These are phyloP conservation scores for Phortica okadai DNA, from an alignment of 2,888 invertebrate species.

Conservation along the genomic window DNA sequence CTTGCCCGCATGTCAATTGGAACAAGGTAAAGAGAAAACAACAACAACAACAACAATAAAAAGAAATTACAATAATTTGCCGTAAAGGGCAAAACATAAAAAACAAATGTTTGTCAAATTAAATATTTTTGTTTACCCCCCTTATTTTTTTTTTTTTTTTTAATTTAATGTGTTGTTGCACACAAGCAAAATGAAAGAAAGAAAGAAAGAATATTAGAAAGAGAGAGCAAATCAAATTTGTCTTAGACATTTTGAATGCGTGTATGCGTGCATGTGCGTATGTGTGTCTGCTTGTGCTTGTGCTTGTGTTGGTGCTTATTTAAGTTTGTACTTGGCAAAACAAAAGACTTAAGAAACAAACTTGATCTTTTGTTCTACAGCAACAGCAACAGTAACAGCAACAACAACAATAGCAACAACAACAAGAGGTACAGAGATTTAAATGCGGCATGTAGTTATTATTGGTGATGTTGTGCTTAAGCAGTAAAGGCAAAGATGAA, in stretches of 20 bases:
- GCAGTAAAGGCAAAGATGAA: conserved; percentile 1
- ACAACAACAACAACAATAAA: conserved; percentile 16
- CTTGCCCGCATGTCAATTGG: background rate
- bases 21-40: conserved; percentile 6
- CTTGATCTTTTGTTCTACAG: conserved; percentile 46
- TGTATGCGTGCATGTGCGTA: conserved; percentile 37
- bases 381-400: background rate
- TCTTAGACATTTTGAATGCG: background rate
- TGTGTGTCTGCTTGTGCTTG: background rate
- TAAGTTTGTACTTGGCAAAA: conserved; percentile 28
- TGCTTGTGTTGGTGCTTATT: background rate
- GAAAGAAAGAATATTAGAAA: conserved; percentile 24
- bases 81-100: background rate
- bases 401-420: background rate
- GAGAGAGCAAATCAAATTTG: conserved; percentile 14
- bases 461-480: background rate
- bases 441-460: conserved; percentile 1
- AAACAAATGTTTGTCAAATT: conserved; percentile 28
- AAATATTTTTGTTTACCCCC: background rate
- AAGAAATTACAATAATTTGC: conserved; percentile 25
- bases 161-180: too few species aligned
- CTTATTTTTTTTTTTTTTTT: too few species aligned
- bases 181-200: conserved; percentile 23
- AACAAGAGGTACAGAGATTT: background rate
- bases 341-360: conserved; percentile 58